Evolutionary conservation across 2,888 invertebrate species (phyloP), one percentile per base, ranked within the genome.

Genomic region (Aspidiotus destructor): DNA sequence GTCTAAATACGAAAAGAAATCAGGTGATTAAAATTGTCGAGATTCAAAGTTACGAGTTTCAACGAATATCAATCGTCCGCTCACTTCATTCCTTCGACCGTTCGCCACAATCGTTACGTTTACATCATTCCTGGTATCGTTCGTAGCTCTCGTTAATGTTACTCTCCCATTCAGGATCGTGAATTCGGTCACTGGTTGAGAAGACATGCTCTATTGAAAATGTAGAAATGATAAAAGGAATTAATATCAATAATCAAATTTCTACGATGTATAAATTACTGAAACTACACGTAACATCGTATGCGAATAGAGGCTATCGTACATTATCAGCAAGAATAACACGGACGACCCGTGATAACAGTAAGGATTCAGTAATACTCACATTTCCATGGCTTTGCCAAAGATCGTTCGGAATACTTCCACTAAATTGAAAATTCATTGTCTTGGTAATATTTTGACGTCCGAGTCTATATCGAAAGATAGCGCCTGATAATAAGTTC

Each of bases 351-450:
- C 28, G 28, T 28, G 28, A 28, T 28, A 28, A 28, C 28, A 28
- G 28, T 1, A 28, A 28, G 28, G 28, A 28, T n/a, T n/a, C n/a
- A n/a, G n/a, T 16, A 15, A 8, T 67, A 67, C 67, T 58, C 48
- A 67, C 67, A 60, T 67, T 67, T 48, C 67, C 48, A 48, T 67
- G 58, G 16, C 67, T 67, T 40, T 67, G 67, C 67, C 67, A 67
- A 48, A 60, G 67, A 15, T 60, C 67, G 52, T 67, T 67, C 11
- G 67, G 67, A 67, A 67, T 67, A 44, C 44, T 60, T 10, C 67
- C 67, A 48, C 67, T 67, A 52, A 67, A 67, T 41, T 67, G 67
- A 41, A 67, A 67, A 67, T 67, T 67, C 67, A 67, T 67, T 28
- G 28, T 28, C 28, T 28, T 28, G 28, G 28, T 28, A 28, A 28